Conservation (phyloP, 1,140 invertebrate genomes). For the Tigriopus japonicus region DNA sequence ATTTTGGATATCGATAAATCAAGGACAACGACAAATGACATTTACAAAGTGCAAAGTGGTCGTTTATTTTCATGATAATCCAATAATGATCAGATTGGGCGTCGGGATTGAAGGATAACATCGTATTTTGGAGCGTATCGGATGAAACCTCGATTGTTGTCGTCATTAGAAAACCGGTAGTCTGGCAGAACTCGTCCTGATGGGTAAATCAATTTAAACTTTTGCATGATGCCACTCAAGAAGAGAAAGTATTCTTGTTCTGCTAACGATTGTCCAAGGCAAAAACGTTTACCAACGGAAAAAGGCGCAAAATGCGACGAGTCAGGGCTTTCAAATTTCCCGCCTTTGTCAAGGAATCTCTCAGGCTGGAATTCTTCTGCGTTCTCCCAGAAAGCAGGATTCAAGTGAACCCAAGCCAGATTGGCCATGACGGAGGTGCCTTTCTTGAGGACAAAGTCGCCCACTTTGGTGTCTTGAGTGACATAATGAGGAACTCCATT, state of each 20-base stretch:
- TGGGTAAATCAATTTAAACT: not conserved
- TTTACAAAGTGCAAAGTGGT: too few relatives aligned
- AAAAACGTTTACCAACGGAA: not conserved
- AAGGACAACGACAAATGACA: too few relatives aligned
- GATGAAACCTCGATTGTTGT: not conserved
- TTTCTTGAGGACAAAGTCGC: not conserved
- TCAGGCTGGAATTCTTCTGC: constrained; percentile 18
- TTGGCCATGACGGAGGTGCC: constrained; percentile 25
- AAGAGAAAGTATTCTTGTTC: constrained; percentile 6
- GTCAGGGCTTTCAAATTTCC: constrained; percentile 14
- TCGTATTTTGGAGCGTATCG: constrained; percentile 4
- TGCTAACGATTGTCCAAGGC: not conserved
- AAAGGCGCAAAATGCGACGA: not conserved
- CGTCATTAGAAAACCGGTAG: not conserved
- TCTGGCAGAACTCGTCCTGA: not conserved
- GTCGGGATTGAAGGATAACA: not conserved
- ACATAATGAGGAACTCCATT: constrained; percentile 3
- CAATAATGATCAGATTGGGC: not conserved
- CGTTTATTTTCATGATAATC: too few relatives aligned
- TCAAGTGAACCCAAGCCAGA: constrained; percentile 26
- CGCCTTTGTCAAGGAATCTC: constrained; percentile 16
- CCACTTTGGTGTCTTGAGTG: not conserved
- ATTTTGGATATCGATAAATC: too few relatives aligned
- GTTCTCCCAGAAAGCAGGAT: constrained; percentile 18
- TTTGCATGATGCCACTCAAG: not conserved